phyloP scores from a whole-genome alignment of 2,888 invertebrate genomes.

The Electrophaes corylata region DNA sequence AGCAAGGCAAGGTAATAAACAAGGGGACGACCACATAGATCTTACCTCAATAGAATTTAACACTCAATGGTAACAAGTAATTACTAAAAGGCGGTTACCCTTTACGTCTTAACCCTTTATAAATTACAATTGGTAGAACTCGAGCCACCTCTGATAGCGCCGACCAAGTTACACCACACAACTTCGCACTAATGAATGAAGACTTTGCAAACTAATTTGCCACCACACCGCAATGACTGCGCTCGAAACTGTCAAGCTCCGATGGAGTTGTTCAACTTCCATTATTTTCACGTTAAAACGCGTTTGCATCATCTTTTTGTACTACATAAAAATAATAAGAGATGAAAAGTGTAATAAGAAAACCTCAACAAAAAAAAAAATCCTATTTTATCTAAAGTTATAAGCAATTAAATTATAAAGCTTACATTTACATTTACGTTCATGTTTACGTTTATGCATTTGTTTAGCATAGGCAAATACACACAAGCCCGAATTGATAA shows the following conservation, averaged over 20 bases:
- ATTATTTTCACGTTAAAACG: conserved; percentile 24
- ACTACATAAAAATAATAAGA: no score
- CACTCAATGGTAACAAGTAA: conserved; percentile 12
- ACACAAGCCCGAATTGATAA: no score
- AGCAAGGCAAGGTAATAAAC: neutral
- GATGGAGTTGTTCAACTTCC: conserved; percentile 31
- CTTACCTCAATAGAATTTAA: conserved; percentile 7
- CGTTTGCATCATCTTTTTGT: conserved; percentile 18
- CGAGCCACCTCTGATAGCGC: conserved; percentile 33
- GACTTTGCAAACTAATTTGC: conserved; percentile 68
- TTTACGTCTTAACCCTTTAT: conserved; percentile 22
- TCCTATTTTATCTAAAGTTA: no score
- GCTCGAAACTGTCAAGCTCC: conserved; percentile 29
- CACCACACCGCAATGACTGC: conserved; percentile 52
- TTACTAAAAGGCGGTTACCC: conserved; percentile 16
- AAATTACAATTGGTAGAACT: conserved; percentile 54
- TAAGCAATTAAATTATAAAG: no score
- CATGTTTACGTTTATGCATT: no score
- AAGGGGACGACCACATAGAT: neutral
- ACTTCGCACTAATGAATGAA: conserved; percentile 67
- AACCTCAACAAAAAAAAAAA: no score
- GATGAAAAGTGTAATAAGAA: no score
- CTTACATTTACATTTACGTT: no score
- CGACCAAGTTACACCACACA: conserved; percentile 59
- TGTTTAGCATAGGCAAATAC: no score